Base-by-base conservation (phyloP, 2,888 invertebrate species). In the Drosophila nr. medialis region DNA sequence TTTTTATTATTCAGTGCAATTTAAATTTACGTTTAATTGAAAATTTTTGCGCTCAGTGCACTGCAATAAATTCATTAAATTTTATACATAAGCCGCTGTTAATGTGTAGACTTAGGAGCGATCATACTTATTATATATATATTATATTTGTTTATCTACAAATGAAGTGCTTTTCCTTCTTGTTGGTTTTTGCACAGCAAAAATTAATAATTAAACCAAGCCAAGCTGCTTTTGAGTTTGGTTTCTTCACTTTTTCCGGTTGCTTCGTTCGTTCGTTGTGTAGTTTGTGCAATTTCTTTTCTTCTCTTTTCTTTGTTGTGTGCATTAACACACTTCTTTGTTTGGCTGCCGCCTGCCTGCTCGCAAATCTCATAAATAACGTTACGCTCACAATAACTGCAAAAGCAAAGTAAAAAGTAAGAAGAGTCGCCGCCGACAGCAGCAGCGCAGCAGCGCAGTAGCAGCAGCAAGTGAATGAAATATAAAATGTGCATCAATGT, bases 291-390 rank as follows among this genome's bases (percentile, higher is more conserved):
- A 68, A 63, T 75, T 67, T 80, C 59, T 67, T 75, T 75, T 48
- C 27, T 49, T 21, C 34, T 56, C 42, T 64, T 53, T 53, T 75
- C 56, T 73, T 59, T 64, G 60, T 53, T n/a, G n/a, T 36, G 38
- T 72, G 78, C 76, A 84, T 83, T 89, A 84, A 86, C 89, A 84
- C 84, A 84, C 86, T 83, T 88, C 83, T 78, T 64, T 76, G 76
- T 58, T 42, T 63, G 62, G 21, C 45, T 56, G 45, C 64, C 13
- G 42, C 40, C 30, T 45, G 45, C 15, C 29, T 45, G 45, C 15
- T 55, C 53, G 61, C 48, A 54, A 62, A 49, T 40, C 78, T 70
- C 81, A 72, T 83, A 81, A 83, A 75, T 88, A 88, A 75, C 86
- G 89, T 80, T 83, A 80, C 72, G 86, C 55, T 81, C 75, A 71